Evolutionary conservation across 2,113 vertebrate genomes (phyloP), one percentile per base, ranked within the genome.

Genomic region (Bufo bufo): DNA sequence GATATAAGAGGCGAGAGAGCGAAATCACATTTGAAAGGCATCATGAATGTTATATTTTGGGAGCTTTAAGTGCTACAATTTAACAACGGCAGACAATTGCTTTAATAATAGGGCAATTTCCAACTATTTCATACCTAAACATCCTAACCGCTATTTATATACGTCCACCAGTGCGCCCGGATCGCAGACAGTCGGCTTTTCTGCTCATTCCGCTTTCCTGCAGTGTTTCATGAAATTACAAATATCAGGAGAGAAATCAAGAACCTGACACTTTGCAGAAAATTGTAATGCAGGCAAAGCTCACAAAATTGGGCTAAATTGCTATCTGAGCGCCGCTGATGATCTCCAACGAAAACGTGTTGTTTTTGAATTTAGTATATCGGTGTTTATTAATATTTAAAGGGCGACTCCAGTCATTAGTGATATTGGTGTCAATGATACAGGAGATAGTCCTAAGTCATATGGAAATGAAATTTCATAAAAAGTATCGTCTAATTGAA

Each of bases 21-120:
- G 50, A 43, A 54, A 58, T 23, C 6, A 12, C 5, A 3, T 50
- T 52, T 82, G 23, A 19, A 8, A 43, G 43, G 33, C 58, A 10
- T 19, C 8, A 63, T 82, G 58, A 63, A 82, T 47, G 49, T 77
- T 45, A 61, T 45, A 82, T 82, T 82, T 82, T 61, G 33, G 79
- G 79, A 45, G 58, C 79, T 63, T 17, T 82, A 58, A 82, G 58
- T 59, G 43, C 79, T 43, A 80, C 56, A 80, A 80, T 80, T 56
- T 59, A 80, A 6, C 54, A 43, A 59, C 23, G 63, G 79, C 17
- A 61, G 79, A 19, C 23, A 45, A 82, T 82, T 82, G 56, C 79
- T 47, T 63, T 82, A 63, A 82, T 82, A 82, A 63, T 12, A 43
- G 79, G 33, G 33, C 56, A 82, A 59, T 81, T 81, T 81, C 23